Evolutionary conservation across 2,888 invertebrate species (phyloP).

Genomic region (Byasa hedistus): DNA sequence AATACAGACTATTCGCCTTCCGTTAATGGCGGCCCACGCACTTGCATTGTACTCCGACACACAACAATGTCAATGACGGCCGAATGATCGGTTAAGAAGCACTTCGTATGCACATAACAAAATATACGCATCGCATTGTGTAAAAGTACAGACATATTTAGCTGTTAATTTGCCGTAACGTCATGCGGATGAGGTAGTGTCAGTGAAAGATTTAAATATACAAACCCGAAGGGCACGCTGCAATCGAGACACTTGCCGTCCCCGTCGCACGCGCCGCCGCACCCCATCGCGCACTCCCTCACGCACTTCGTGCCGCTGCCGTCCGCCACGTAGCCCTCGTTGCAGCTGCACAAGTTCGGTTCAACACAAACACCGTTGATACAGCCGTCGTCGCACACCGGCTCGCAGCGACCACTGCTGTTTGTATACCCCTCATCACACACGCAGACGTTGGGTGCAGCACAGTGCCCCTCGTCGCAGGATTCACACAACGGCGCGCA

Average conservation of each 20-base stretch:
- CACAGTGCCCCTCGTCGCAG: slow-evolving; percentile 57
- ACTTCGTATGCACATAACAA: neutral
- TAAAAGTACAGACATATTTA: too few relatives aligned
- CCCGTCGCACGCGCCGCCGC: slow-evolving; percentile 39
- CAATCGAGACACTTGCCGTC: slow-evolving; percentile 32
- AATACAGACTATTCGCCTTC: slow-evolving; percentile 15
- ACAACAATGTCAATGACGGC: slow-evolving; percentile 23
- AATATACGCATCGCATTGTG: too few relatives aligned
- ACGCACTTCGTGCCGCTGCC: slow-evolving; percentile 35
- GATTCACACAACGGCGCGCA: slow-evolving; percentile 43
- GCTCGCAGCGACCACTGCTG: slow-evolving; percentile 39
- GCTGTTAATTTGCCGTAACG: too few relatives aligned
- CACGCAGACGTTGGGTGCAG: slow-evolving; percentile 79
- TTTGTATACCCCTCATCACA: slow-evolving; percentile 77
- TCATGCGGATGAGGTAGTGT: too few relatives aligned
- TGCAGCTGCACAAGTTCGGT: slow-evolving; percentile 70
- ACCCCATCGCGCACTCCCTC: slow-evolving; percentile 40
- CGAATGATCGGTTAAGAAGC: neutral
- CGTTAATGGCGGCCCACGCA: slow-evolving; percentile 16
- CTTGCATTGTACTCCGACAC: slow-evolving; percentile 8
- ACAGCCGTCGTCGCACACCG: slow-evolving; percentile 46
- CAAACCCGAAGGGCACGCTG: slow-evolving; percentile 14
- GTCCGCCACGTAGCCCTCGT: slow-evolving; percentile 48
- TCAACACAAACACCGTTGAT: slow-evolving; percentile 49
- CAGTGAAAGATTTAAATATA: neutral